Evolutionary conservation across 2,888 invertebrate species (phyloP).

Genomic region (Caenorhabditis afra): DNA sequence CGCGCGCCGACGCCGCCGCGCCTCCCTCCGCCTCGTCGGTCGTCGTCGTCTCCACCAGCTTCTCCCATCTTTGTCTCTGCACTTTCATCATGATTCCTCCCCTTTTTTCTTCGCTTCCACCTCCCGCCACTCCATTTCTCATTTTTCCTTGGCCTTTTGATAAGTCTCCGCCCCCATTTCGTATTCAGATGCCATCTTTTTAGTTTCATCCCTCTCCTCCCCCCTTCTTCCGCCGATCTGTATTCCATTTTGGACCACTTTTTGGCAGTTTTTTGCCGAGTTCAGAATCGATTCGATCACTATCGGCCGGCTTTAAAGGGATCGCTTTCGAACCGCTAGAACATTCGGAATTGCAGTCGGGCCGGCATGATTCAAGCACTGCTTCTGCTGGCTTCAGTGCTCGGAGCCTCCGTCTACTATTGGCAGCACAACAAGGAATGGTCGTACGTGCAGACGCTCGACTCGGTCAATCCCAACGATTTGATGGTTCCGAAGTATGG

Average conservation of each 20-base stretch:
- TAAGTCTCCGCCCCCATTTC: conserved; percentile 25
- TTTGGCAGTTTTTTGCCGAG: conserved; percentile 34
- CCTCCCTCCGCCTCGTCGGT: conserved; percentile 12
- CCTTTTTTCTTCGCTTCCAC: background rate
- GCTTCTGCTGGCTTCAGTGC: conserved; percentile 47
- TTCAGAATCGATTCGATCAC: conserved; percentile 36
- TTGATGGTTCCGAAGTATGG: conserved; percentile 32
- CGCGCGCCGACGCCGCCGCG: conserved; percentile 10
- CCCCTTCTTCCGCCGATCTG: conserved; percentile 21
- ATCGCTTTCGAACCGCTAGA: background rate
- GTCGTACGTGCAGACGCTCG: conserved; percentile 44
- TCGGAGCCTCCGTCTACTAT: conserved; percentile 57
- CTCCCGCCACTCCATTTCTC: conserved; percentile 6
- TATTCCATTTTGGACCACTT: background rate
- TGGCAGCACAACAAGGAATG: conserved; percentile 57
- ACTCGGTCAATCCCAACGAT: conserved; percentile 38
- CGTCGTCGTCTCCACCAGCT: conserved; percentile 8
- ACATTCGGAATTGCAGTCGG: background rate
- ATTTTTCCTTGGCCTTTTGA: conserved; percentile 38
- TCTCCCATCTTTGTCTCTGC: conserved; percentile 26
- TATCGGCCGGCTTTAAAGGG: background rate
- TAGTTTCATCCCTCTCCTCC: conserved; percentile 41
- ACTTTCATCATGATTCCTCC: conserved; percentile 21
- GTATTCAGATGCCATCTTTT: conserved; percentile 24
- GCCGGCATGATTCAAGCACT: conserved; percentile 53